Evolutionary conservation across 2,888 invertebrate species (phyloP).

Genomic region (Rhagophthalmus giganteus): DNA sequence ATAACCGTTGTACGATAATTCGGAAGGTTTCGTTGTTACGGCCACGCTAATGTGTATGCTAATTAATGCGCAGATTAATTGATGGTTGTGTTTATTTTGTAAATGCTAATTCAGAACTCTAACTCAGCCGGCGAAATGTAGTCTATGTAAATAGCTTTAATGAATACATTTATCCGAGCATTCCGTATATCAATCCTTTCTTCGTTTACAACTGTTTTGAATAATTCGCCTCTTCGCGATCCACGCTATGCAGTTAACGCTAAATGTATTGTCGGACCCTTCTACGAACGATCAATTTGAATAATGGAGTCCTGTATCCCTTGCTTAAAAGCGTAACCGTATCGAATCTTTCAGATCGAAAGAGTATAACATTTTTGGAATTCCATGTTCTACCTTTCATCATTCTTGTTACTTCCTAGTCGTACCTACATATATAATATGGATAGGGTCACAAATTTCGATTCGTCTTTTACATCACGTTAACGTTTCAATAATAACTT

Average conservation of each 20-base stretch:
- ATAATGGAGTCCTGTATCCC: slow-evolving; percentile 42
- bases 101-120: slow-evolving; percentile 49
- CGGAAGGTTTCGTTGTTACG: slow-evolving; percentile 30
- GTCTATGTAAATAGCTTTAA: slow-evolving; percentile 51
- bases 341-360: slow-evolving; percentile 23
- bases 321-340: slow-evolving; percentile 22
- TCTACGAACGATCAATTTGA: slow-evolving; percentile 47
- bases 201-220: slow-evolving; percentile 51
- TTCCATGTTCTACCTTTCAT: too few relatives aligned
- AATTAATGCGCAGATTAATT: slow-evolving; percentile 49
- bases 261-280: slow-evolving; percentile 36
- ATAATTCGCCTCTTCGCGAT: slow-evolving; percentile 42
- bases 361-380: too few relatives aligned
- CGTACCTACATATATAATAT: too few relatives aligned
- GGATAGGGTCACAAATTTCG: too few relatives aligned
- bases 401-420: too few relatives aligned
- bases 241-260: slow-evolving; percentile 31
- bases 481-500: too few relatives aligned
- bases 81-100: slow-evolving; percentile 52
- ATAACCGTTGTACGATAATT: slow-evolving; percentile 28
- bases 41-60: slow-evolving; percentile 37
- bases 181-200: slow-evolving; percentile 50
- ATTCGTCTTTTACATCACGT: too few relatives aligned
- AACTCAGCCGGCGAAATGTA: slow-evolving; percentile 44
- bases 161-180: slow-evolving; percentile 48